A percentile compares a stretch with the other conserved stretches of the same genome.
Conservation (phyloP, 2,797 vertebrate species). For the Carcharodon carcharias region DNA sequence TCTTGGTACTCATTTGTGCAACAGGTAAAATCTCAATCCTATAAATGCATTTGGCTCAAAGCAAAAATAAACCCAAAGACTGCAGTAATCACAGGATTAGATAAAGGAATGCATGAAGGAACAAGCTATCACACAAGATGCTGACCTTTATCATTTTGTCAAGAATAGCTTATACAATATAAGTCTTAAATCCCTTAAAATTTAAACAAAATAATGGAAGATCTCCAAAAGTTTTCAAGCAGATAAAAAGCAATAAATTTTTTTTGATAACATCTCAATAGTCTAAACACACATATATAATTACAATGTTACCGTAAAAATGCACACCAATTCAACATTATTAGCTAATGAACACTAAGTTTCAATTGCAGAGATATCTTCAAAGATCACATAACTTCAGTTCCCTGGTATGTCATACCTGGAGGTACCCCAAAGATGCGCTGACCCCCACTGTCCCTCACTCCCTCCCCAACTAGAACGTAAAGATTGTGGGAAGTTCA, state of each 20-base stretch:
- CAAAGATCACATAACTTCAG: neutral
- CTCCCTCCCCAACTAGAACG: too few species aligned
- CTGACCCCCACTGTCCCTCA: too few species aligned
- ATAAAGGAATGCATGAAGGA: neutral
- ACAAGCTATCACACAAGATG: neutral
- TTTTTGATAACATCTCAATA: too few species aligned
- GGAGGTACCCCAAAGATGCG: too few species aligned
- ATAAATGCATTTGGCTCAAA: constrained; percentile 3
- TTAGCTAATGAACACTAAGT: neutral
- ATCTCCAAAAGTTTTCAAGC: neutral
- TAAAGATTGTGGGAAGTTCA: too few species aligned
- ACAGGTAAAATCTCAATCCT: neutral
- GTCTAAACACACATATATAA: neutral
- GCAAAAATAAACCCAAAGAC: neutral
- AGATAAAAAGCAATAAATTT: neutral
- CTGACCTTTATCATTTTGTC: neutral
- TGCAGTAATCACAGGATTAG: neutral
- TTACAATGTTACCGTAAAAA: neutral
- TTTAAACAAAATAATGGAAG: neutral
- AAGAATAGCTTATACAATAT: constrained; percentile 10
- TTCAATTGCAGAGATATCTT: neutral
- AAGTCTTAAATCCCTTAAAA: neutral
- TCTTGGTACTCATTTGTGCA: neutral
- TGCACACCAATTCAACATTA: neutral
- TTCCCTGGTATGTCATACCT: too few species aligned